Percentiles rank a stretch among this genome's conserved stretches.
Evolutionary conservation across 2,888 invertebrate genomes (phyloP).

Genomic region (Lypha dubia): DNA sequence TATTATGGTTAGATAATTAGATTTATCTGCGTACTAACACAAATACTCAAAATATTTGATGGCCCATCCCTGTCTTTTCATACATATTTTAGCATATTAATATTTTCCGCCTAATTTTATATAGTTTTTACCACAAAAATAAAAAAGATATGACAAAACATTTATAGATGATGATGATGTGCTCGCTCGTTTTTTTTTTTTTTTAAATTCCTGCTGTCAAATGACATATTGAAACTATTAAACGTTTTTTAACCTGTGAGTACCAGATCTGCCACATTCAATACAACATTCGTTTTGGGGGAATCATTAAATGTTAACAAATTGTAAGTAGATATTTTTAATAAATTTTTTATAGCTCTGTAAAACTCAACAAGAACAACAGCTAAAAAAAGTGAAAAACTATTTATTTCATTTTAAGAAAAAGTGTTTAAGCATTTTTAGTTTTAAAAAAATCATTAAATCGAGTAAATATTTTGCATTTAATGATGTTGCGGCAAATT

Average conservation of each 20-base stretch:
- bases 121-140: constrained; percentile 40
- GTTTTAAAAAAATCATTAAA: constrained; percentile 3
- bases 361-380: constrained; percentile 14
- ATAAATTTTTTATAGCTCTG: constrained; percentile 35
- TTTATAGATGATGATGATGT: constrained; percentile 47
- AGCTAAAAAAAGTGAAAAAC: background rate
- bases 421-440: constrained; percentile 24
- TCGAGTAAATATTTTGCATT: background rate
- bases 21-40: too few species aligned
- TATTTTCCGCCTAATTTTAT: constrained; percentile 70
- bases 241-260: constrained; percentile 78
- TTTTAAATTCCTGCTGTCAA: constrained; percentile 38
- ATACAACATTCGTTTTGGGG: background rate
- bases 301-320: constrained; percentile 37
- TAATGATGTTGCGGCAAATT: constrained; percentile 20
- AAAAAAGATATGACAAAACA: constrained; percentile 49
- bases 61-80: constrained; percentile 6
- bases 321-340: constrained; percentile 38
- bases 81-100: constrained; percentile 50
- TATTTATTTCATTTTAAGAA: constrained; percentile 28
- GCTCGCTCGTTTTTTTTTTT: too few species aligned
- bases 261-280: constrained; percentile 31
- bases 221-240: constrained; percentile 83
- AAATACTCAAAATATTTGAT: background rate
- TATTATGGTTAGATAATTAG: too few species aligned